Conservation (phyloP, 2,888 invertebrate species). For the Meta bourneti region DNA sequence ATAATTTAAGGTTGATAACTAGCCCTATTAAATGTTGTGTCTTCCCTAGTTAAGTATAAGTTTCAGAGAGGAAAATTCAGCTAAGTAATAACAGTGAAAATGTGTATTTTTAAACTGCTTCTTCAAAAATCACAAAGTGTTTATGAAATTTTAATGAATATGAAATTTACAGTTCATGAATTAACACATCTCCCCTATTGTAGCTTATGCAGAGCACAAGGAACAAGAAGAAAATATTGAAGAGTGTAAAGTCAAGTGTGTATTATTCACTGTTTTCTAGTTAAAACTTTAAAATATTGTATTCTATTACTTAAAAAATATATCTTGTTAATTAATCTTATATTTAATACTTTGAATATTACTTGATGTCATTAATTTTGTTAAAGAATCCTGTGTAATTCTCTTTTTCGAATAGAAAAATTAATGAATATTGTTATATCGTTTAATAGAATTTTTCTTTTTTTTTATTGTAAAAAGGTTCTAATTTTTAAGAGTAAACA, state of each 20-base stretch:
- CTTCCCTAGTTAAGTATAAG: neutral
- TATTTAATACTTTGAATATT: neutral
- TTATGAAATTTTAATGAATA: neutral
- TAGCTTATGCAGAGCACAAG: conserved; percentile 83
- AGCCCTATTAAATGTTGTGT: too few species aligned
- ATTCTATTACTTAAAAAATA: neutral
- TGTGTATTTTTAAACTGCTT: neutral
- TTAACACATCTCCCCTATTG: neutral
- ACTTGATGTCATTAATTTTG: too few species aligned
- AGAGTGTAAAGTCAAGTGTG: conserved; percentile 87
- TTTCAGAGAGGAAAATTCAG: neutral
- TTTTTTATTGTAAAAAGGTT: too few species aligned
- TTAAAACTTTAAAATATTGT: neutral
- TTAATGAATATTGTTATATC: too few species aligned
- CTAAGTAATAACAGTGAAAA: neutral
- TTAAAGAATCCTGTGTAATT: too few species aligned
- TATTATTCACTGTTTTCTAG: conserved; percentile 60
- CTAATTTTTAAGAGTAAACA: too few species aligned
- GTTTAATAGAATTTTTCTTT: too few species aligned
- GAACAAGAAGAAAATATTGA: conserved; percentile 89
- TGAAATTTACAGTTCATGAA: too few species aligned
- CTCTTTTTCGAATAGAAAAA: too few species aligned
- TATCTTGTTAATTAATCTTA: too few species aligned
- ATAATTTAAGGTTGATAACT: too few species aligned
- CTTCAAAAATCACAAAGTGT: neutral